Percentiles rank a stretch among this genome's conserved stretches.
These are phyloP conservation scores for Oscheius sp. DNA, from an alignment of 2,888 invertebrate genomes.

Conservation along the genomic window DNA sequence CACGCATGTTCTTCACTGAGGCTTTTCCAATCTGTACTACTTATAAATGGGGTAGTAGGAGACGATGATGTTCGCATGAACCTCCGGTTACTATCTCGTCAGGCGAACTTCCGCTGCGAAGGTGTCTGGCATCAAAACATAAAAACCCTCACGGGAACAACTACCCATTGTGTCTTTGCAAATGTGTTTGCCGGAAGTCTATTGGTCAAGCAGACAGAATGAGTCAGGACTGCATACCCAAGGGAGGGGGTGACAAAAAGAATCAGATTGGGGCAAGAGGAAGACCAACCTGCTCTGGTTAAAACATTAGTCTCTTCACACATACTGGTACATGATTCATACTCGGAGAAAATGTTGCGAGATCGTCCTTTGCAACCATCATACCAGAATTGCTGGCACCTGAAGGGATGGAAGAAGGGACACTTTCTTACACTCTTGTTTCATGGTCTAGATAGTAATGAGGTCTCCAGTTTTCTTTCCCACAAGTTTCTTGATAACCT, in stretches of 20 bases:
- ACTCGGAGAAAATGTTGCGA: slow-evolving; percentile 62
- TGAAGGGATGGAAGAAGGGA: neutral
- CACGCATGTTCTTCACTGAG: slow-evolving; percentile 21
- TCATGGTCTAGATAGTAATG: slow-evolving; percentile 63
- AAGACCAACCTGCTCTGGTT: slow-evolving; percentile 56
- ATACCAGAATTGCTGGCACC: slow-evolving; percentile 61
- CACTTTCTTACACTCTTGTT: slow-evolving; percentile 44
- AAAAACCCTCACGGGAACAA: too few relatives aligned
- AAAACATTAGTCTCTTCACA: slow-evolving; percentile 64
- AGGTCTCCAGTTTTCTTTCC: slow-evolving; percentile 61
- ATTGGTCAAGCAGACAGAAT: too few relatives aligned
- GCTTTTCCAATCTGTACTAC: too few relatives aligned
- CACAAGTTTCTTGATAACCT: slow-evolving; percentile 58
- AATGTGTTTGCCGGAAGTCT: too few relatives aligned
- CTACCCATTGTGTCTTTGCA: too few relatives aligned
- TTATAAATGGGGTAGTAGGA: too few relatives aligned
- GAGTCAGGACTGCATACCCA: neutral
- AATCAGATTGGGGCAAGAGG: too few relatives aligned
- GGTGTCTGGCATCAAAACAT: too few relatives aligned
- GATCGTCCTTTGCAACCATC: slow-evolving; percentile 60
- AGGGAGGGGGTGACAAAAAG: too few relatives aligned
- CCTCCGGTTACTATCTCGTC: too few relatives aligned
- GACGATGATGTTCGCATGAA: too few relatives aligned
- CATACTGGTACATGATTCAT: slow-evolving; percentile 62
- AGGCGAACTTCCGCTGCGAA: too few relatives aligned